Conservation (phyloP, 2,113 vertebrate genomes). For the Sceloporus undulatus region DNA sequence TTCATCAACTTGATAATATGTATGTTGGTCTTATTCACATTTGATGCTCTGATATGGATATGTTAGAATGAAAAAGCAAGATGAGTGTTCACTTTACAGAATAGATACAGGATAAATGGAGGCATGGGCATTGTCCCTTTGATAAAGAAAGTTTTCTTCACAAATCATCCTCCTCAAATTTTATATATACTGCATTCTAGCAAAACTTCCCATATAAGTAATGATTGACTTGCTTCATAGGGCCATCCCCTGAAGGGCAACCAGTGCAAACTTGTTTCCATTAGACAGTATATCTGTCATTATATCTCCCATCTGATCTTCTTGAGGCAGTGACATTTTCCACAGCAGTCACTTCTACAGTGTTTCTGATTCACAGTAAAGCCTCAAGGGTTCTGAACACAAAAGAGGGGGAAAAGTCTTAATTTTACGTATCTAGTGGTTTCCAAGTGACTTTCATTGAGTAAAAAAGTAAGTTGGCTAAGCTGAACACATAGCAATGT, state of each 20-base stretch:
- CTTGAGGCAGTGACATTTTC: slow-evolving; percentile 1
- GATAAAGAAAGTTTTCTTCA: not conserved
- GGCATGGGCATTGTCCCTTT: not conserved
- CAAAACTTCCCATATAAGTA: not conserved
- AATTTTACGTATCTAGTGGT: not conserved
- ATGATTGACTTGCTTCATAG: not conserved
- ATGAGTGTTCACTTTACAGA: not conserved
- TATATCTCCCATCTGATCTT: not conserved
- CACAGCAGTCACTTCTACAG: not conserved
- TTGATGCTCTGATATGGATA: not conserved
- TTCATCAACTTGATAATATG: not conserved
- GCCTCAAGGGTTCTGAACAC: slow-evolving; percentile 6
- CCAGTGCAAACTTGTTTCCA: not conserved
- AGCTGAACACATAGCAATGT: not conserved
- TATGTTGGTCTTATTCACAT: not conserved
- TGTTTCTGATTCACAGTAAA: not conserved
- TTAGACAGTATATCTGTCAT: not conserved
- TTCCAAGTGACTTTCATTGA: not conserved
- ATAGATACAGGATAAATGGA: not conserved
- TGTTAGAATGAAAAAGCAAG: not conserved
- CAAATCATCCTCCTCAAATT: not conserved
- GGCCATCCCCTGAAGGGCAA: not conserved
- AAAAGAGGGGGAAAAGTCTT: not conserved
- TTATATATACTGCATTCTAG: not conserved
- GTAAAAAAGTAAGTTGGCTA: not conserved